A percentile compares a stretch with the other conserved stretches of the same genome.
These are phyloP conservation scores for Megaceryle maxima DNA, from an alignment of 2,113 vertebrate species.

Conservation along the genomic window DNA sequence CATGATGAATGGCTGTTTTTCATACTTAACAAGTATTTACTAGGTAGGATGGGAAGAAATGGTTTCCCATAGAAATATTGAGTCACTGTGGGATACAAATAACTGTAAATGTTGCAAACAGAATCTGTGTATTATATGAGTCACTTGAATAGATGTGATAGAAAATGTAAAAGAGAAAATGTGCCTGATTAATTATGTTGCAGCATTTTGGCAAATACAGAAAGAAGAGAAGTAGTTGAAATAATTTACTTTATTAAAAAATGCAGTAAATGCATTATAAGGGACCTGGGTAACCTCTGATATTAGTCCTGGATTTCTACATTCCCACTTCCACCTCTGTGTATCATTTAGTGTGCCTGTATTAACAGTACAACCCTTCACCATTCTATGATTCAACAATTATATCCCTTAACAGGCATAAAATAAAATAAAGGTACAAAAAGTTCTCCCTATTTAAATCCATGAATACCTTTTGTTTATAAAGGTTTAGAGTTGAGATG, in stretches of 20 bases:
- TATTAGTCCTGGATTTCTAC: background rate
- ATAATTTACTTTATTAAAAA: background rate
- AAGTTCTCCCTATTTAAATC: background rate
- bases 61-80: constrained; percentile 45
- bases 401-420: background rate
- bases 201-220: background rate
- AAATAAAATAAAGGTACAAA: background rate
- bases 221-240: background rate
- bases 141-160: background rate
- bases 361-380: background rate
- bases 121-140: background rate
- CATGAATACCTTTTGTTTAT: background rate
- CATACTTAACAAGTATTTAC: constrained; percentile 18
- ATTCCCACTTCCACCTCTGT: background rate
- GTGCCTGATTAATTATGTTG: background rate
- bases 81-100: constrained; percentile 7
- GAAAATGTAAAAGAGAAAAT: background rate
- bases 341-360: background rate
- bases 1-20: background rate
- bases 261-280: background rate
- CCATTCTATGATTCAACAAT: background rate
- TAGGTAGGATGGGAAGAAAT: background rate
- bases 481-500: background rate
- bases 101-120: constrained; percentile 12
- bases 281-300: background rate